Percentiles rank a stretch among this genome's conserved stretches.
Evolutionary conservation across 2,888 invertebrate species (phyloP).

Genomic region (Lamellibrachia satsuma): DNA sequence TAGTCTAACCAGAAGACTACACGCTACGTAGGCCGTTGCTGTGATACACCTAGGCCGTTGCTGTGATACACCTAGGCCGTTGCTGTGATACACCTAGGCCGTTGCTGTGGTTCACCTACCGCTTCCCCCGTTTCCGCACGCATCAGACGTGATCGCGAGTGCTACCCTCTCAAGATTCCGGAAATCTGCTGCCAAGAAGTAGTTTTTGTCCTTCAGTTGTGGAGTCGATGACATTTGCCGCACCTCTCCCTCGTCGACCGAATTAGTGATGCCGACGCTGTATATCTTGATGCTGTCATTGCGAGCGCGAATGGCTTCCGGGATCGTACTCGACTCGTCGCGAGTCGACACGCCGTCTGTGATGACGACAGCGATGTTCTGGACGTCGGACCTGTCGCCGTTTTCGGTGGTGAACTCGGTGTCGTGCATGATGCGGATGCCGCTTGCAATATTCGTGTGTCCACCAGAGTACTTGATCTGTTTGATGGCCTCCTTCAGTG

Average conservation of each 20-base stretch:
- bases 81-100: background rate
- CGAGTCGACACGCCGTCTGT: slow-evolving; percentile 18
- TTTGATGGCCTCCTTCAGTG: background rate
- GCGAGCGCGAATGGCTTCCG: slow-evolving; percentile 8
- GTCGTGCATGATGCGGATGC: slow-evolving; percentile 8
- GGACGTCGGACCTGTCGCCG: slow-evolving; percentile 13
- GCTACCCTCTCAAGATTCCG: slow-evolving; percentile 7
- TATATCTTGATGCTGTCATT: slow-evolving; percentile 10
- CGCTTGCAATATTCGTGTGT: background rate
- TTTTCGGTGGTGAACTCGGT: background rate
- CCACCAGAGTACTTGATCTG: background rate
- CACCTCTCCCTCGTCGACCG: slow-evolving; percentile 27
- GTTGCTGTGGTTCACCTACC: background rate
- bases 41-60: too few relatives aligned
- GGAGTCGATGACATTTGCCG: slow-evolving; percentile 26
- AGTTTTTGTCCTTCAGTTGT: slow-evolving; percentile 36
- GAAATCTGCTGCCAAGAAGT: slow-evolving; percentile 41
- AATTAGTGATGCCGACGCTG: slow-evolving; percentile 30
- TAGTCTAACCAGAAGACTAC: too few relatives aligned
- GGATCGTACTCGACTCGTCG: background rate
- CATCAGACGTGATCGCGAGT: background rate
- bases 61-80: too few relatives aligned
- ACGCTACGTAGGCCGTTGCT: too few relatives aligned
- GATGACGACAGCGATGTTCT: slow-evolving; percentile 23
- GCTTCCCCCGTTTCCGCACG: background rate